A percentile compares a stretch with the other conserved stretches of the same genome.
Evolutionary conservation across 2,797 vertebrate genomes (phyloP).

Genomic region (Zonotrichia albicollis): DNA sequence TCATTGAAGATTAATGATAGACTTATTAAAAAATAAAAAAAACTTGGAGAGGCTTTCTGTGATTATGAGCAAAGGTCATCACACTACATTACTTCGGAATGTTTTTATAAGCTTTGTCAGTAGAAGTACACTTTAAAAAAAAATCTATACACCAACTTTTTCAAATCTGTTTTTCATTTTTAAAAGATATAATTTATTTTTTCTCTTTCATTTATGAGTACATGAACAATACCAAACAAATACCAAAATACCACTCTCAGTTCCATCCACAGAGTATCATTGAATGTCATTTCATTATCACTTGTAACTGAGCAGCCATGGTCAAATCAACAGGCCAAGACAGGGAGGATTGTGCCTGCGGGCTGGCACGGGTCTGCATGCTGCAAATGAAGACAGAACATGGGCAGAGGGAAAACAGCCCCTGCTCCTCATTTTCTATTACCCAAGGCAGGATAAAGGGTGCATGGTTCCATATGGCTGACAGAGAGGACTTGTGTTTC

Average conservation of each 20-base stretch:
- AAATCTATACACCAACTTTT: conserved; percentile 33
- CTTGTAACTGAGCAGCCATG: neutral
- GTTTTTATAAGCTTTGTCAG: conserved; percentile 68
- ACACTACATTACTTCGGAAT: conserved; percentile 57
- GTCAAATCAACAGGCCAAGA: neutral
- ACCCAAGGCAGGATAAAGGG: neutral
- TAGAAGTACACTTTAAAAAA: conserved; percentile 37
- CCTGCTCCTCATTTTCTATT: neutral
- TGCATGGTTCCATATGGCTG: neutral
- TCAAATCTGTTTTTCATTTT: conserved; percentile 60
- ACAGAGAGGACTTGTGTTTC: neutral
- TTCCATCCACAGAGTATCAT: neutral
- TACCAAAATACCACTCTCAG: neutral
- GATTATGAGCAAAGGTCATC: conserved; percentile 64
- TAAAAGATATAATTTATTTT: conserved; percentile 11
- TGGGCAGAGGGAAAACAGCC: neutral
- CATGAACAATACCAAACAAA: neutral
- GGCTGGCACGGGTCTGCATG: neutral
- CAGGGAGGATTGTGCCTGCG: neutral
- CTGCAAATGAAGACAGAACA: neutral
- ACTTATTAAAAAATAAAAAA: conserved; percentile 68
- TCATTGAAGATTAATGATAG: conserved; percentile 62
- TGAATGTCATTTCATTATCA: neutral
- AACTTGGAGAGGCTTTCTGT: conserved; percentile 59
- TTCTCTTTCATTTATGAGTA: neutral